Conservation (phyloP, 2,797 vertebrate species). For the Ctenosaura bakeri region DNA sequence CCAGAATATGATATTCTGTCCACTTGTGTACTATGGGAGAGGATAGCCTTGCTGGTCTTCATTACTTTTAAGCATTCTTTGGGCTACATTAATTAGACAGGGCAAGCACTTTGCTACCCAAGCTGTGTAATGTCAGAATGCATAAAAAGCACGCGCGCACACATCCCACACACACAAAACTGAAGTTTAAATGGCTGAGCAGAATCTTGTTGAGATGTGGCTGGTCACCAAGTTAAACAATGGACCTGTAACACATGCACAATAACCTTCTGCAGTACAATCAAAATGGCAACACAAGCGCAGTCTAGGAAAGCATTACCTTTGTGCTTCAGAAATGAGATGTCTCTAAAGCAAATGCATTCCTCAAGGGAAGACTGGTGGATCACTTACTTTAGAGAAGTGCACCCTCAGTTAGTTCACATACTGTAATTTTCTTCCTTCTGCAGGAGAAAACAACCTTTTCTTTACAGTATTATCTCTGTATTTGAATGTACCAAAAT, state of each 20-base stretch:
- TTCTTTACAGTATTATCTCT: too few species aligned
- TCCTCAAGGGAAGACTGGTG: background rate
- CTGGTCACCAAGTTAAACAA: background rate
- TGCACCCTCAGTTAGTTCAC: too few species aligned
- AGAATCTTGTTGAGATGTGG: background rate
- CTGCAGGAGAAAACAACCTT: too few species aligned
- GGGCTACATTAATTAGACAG: background rate
- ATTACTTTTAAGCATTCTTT: background rate
- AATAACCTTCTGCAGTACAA: background rate
- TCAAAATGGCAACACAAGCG: background rate
- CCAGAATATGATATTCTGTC: background rate
- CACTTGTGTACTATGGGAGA: background rate
- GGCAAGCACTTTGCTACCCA: background rate
- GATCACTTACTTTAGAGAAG: too few species aligned
- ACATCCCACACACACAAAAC: background rate
- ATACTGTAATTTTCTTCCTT: too few species aligned
- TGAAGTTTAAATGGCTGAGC: background rate
- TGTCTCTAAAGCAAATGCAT: background rate
- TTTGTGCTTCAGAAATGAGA: background rate
- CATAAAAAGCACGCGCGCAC: background rate
- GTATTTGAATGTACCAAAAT: too few species aligned
- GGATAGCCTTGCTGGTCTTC: background rate
- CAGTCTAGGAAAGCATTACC: background rate
- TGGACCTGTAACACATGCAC: background rate
- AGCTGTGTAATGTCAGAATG: background rate